Base-by-base conservation (phyloP, 2,888 invertebrate species). In the Drosophila histrio region DNA sequence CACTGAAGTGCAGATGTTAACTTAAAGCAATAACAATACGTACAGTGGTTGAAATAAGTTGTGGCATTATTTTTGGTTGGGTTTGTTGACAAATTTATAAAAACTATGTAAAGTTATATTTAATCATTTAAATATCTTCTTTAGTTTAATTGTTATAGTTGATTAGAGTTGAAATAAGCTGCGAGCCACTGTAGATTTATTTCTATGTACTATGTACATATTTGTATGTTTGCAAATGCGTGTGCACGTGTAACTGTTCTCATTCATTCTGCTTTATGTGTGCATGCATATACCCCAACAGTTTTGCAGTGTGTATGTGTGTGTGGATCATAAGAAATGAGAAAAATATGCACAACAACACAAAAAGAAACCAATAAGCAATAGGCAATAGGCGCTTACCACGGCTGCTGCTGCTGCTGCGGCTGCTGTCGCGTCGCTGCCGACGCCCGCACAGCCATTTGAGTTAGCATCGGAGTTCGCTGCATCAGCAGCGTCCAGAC, bases 361-460 rank as follows among this genome's bases (percentile, higher is more conserved):
- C 19, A 57, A 30, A 56, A 54, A 28, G 54, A 59, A 70, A 54
- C 49, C 62, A 62, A 72, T 62, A 76, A 57, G 70, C 59, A 77
- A 79, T 63, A 62, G 53, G 54, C 61, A 70, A 61, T 67, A 57
- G 61, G 63, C 77, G 70, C 90, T 89, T 85, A 89, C 89, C 83
- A 88, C 88, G 79, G 84, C 85, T 65, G 87, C 85, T 56, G 87
- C 59, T 43, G 39, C 63, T 60, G 63, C 57, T 63, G 54, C 52
- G 41, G 44, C 41, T 47, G 34, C 43, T 52, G 50, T 66, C 49
- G 63, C 65, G 71, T 65, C 66, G 66, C 72, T 52, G 56, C 59
- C 59, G 57, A 66, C 53, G 60, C 70, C 74, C 38, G 75, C 61
- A 34, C 62, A 65, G 17, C 80, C 78, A 50, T 74, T 70, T 24